Conservation (phyloP, 2,888 invertebrate species). For the Epirrhoe tristata region DNA sequence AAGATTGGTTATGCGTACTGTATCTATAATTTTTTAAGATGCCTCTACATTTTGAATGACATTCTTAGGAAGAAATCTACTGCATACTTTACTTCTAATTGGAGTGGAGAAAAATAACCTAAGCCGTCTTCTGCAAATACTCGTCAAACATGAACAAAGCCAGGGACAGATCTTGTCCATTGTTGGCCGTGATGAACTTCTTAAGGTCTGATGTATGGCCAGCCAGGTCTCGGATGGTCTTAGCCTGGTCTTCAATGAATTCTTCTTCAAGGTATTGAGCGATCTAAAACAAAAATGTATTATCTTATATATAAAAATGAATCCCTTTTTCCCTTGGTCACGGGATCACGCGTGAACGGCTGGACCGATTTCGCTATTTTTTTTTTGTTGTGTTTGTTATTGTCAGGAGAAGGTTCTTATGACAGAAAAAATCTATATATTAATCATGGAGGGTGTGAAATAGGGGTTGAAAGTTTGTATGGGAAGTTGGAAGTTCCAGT, state of each 20-base stretch:
- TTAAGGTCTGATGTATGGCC: conserved; percentile 91
- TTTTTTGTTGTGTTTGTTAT: no score
- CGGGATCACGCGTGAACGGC: no score
- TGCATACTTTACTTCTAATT: neutral
- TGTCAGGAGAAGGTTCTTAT: no score
- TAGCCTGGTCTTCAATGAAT: conserved; percentile 89
- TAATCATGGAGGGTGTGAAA: no score
- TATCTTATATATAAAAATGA: conserved; percentile 75
- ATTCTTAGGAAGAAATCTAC: neutral
- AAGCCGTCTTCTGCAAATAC: conserved; percentile 76
- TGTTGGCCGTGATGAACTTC: conserved; percentile 84
- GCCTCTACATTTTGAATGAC: no score
- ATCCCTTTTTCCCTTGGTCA: no score
- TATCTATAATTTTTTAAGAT: no score
- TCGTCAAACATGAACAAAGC: conserved; percentile 92
- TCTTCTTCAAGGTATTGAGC: conserved; percentile 91
- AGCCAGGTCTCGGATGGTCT: conserved; percentile 88
- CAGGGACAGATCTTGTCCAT: conserved; percentile 86
- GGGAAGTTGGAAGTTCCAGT: no score
- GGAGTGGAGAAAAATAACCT: conserved; percentile 30
- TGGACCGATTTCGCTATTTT: no score
- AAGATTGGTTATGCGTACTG: no score
- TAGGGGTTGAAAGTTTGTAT: no score
- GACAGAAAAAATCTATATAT: no score
- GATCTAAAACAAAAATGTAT: conserved; percentile 67